Evolutionary conservation across 2,797 vertebrate genomes (phyloP).

Genomic region (Muraenolepis orangiensis): DNA sequence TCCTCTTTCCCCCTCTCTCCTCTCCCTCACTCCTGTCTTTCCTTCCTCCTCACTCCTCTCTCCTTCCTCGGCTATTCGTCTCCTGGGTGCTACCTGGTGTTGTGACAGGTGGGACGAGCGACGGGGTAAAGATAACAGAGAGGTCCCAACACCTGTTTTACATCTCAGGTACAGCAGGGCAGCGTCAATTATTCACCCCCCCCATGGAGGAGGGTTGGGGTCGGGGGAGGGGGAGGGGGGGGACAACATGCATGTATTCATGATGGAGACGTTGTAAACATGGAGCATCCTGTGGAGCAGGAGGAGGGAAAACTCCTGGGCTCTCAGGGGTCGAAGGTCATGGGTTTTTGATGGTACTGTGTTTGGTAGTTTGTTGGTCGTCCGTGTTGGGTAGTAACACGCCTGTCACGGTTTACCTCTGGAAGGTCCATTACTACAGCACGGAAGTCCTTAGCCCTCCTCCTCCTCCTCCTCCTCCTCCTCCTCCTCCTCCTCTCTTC

Average conservation of each 20-base stretch:
- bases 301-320: not conserved
- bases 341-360: not conserved
- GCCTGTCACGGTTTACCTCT: too few relatives aligned
- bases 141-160: slow-evolving; percentile 53
- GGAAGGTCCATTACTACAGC: not conserved
- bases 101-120: slow-evolving; percentile 50
- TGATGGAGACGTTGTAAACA: slow-evolving; percentile 10
- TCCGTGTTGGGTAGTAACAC: too few relatives aligned
- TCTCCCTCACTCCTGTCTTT: slow-evolving; percentile 29
- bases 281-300: not conserved
- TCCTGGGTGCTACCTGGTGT: slow-evolving; percentile 51
- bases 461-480: not conserved
- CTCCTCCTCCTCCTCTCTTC: slow-evolving; percentile 6
- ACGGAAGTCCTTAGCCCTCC: not conserved
- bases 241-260: slow-evolving; percentile 8
- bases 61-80: slow-evolving; percentile 33
- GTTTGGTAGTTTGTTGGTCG: too few relatives aligned
- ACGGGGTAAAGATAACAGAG: slow-evolving; percentile 52
- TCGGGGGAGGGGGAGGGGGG: not conserved
- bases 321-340: not conserved
- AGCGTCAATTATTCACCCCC: slow-evolving; percentile 61
- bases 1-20: slow-evolving; percentile 16
- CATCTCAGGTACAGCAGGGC: slow-evolving; percentile 42
- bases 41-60: slow-evolving; percentile 25
- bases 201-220: not conserved